These are phyloP conservation scores for Phrixothrix hirtus DNA, from an alignment of 2,888 invertebrate genomes.

Conservation along the genomic window DNA sequence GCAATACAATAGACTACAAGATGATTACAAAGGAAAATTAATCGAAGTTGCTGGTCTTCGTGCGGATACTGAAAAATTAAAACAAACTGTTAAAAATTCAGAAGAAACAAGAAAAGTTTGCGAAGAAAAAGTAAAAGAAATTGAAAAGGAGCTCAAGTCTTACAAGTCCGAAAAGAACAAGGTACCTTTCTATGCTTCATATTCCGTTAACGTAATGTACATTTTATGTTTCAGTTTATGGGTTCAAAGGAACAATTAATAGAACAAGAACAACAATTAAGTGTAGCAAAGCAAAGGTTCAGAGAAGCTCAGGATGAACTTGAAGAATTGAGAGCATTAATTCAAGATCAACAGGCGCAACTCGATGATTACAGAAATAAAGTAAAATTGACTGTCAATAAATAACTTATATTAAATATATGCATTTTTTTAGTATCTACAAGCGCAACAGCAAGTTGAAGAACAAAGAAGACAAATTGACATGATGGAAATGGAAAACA, in stretches of 20 bases:
- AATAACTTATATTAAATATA: neutral
- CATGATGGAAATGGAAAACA: slow-evolving; percentile 73
- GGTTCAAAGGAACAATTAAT: slow-evolving; percentile 67
- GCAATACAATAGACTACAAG: slow-evolving; percentile 66
- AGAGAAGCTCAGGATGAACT: slow-evolving; percentile 64
- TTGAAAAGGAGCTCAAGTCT: slow-evolving; percentile 59
- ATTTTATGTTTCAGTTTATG: slow-evolving; percentile 39
- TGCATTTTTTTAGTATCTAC: slow-evolving; percentile 56
- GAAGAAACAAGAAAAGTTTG: slow-evolving; percentile 59
- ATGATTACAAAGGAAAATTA: slow-evolving; percentile 70
- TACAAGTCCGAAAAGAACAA: slow-evolving; percentile 46
- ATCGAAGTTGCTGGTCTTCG: slow-evolving; percentile 65
- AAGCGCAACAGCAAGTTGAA: slow-evolving; percentile 72
- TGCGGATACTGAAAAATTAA: slow-evolving; percentile 59
- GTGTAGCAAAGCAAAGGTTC: slow-evolving; percentile 60
- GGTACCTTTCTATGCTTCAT: too few species aligned
- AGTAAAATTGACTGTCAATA: slow-evolving; percentile 46
- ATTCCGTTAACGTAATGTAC: too few species aligned
- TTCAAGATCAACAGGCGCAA: slow-evolving; percentile 69
- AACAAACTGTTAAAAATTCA: slow-evolving; percentile 52
- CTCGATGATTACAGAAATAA: slow-evolving; percentile 72
- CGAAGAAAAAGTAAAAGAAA: slow-evolving; percentile 64
- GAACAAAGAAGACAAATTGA: slow-evolving; percentile 72
- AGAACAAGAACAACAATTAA: slow-evolving; percentile 63
- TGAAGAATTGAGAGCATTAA: slow-evolving; percentile 61